A percentile compares a stretch with the other conserved stretches of the same genome.
Conservation (phyloP, 1,140 invertebrate species). For the Penaeus indicus region DNA sequence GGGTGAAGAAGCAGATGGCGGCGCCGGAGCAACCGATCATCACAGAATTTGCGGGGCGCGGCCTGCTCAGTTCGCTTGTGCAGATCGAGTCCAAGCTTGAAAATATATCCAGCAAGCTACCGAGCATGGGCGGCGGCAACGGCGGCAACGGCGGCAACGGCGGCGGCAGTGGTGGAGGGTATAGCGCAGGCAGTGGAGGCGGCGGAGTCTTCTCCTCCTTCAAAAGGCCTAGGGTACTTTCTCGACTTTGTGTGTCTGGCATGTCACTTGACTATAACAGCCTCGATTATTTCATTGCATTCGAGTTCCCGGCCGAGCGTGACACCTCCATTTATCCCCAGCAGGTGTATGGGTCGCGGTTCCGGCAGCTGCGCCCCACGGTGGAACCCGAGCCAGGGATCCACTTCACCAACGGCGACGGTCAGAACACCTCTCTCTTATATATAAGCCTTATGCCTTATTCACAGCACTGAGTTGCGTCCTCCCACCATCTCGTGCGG, state of each 20-base stretch:
- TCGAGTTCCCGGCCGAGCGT: neutral
- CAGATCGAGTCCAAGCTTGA: constrained; percentile 53
- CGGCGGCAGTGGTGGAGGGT: neutral
- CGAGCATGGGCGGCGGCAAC: neutral
- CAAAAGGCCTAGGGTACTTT: constrained; percentile 25
- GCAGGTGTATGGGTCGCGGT: constrained; percentile 41
- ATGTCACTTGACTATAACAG: neutral
- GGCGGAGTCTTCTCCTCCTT: neutral
- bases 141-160: neutral
- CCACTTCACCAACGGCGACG: constrained; percentile 12
- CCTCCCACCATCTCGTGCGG: too few species aligned
- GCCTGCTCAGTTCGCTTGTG: constrained; percentile 49
- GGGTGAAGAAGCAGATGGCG: constrained; percentile 61
- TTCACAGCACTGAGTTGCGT: too few species aligned
- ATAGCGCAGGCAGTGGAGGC: neutral
- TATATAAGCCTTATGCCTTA: too few species aligned
- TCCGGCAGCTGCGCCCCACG: constrained; percentile 32
- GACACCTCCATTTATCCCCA: neutral
- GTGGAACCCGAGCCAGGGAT: constrained; percentile 51
- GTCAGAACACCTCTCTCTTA: too few species aligned
- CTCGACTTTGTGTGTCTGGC: neutral
- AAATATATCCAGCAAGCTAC: constrained; percentile 37
- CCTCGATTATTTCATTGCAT: neutral
- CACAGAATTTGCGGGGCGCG: constrained; percentile 57
- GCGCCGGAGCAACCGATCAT: constrained; percentile 33